These are phyloP conservation scores for Hyperoodon ampullatus DNA, from an alignment of 2,113 vertebrate genomes.

Conservation along the genomic window DNA sequence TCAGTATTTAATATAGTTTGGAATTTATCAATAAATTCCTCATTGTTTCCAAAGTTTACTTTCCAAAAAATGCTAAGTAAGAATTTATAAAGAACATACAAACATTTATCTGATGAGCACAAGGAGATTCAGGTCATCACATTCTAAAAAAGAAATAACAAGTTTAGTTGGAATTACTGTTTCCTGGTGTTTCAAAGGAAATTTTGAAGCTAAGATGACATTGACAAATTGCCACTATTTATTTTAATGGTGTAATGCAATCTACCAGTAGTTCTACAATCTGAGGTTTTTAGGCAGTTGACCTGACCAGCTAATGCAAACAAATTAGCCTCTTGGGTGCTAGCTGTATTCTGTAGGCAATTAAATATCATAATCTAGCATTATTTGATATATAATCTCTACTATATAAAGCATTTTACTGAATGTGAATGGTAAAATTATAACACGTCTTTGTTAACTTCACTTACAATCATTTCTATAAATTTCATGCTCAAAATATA, in stretches of 20 bases:
- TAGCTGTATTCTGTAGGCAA: slow-evolving; percentile 80
- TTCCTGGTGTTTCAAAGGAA: slow-evolving; percentile 92
- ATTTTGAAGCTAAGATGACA: slow-evolving; percentile 92
- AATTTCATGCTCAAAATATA: slow-evolving; percentile 42
- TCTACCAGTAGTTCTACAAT: slow-evolving; percentile 92
- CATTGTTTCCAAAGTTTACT: background rate
- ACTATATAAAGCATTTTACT: slow-evolving; percentile 62
- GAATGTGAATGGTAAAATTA: slow-evolving; percentile 76
- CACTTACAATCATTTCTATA: slow-evolving; percentile 36
- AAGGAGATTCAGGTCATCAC: slow-evolving; percentile 85
- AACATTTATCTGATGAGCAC: slow-evolving; percentile 84
- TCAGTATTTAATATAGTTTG: background rate
- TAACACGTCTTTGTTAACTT: slow-evolving; percentile 17
- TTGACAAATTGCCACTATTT: slow-evolving; percentile 98
- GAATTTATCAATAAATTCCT: slow-evolving; percentile 26
- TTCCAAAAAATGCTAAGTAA: slow-evolving; percentile 55
- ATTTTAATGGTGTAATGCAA: slow-evolving; percentile 97
- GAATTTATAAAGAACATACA: slow-evolving; percentile 39
- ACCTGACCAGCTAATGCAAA: slow-evolving; percentile 92
- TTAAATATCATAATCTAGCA: slow-evolving; percentile 82
- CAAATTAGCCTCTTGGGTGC: slow-evolving; percentile 90
- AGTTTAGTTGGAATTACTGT: slow-evolving; percentile 92
- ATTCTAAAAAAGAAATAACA: slow-evolving; percentile 87
- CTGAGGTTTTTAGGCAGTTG: slow-evolving; percentile 91
- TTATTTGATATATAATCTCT: slow-evolving; percentile 82